phyloP scores from a whole-genome alignment of 2,113 vertebrate species.

The Rousettus leschenaultii region DNA sequence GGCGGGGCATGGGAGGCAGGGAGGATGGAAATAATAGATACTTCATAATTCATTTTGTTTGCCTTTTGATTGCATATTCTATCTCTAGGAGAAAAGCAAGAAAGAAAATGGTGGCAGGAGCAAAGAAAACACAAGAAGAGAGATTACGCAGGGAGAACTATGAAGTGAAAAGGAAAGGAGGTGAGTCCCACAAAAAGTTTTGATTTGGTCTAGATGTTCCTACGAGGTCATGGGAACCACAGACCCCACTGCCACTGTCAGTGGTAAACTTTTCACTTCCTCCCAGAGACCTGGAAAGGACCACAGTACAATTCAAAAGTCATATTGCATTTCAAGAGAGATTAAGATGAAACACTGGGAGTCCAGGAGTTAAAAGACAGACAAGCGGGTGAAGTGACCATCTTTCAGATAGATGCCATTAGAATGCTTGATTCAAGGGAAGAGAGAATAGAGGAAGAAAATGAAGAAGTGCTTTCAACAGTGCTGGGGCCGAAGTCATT shows the following conservation, averaged over 20 bases:
- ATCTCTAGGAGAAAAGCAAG: not conserved
- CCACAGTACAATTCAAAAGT: not conserved
- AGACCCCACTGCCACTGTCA: not conserved
- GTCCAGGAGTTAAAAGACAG: slow-evolving; percentile 38
- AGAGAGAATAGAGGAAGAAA: slow-evolving; percentile 22
- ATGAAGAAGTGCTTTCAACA: slow-evolving; percentile 42
- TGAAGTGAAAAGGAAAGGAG: not conserved
- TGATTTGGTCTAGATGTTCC: not conserved
- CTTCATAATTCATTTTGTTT: not conserved
- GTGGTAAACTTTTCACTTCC: not conserved
- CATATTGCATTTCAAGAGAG: slow-evolving; percentile 50
- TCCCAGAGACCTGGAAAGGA: not conserved
- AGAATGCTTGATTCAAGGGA: slow-evolving; percentile 43
- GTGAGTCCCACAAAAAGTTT: not conserved
- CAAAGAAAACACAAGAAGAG: not conserved
- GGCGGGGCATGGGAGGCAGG: not conserved
- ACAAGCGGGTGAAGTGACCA: not conserved
- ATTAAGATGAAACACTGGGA: slow-evolving; percentile 46
- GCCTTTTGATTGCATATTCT: not conserved
- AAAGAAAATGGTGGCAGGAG: not conserved
- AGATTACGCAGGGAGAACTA: not conserved
- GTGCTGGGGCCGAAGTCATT: not conserved
- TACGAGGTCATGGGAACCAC: not conserved
- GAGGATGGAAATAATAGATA: not conserved
- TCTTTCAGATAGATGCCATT: slow-evolving; percentile 64